These are phyloP conservation scores for Andrena camellia DNA, from an alignment of 2,888 invertebrate genomes.

Conservation along the genomic window DNA sequence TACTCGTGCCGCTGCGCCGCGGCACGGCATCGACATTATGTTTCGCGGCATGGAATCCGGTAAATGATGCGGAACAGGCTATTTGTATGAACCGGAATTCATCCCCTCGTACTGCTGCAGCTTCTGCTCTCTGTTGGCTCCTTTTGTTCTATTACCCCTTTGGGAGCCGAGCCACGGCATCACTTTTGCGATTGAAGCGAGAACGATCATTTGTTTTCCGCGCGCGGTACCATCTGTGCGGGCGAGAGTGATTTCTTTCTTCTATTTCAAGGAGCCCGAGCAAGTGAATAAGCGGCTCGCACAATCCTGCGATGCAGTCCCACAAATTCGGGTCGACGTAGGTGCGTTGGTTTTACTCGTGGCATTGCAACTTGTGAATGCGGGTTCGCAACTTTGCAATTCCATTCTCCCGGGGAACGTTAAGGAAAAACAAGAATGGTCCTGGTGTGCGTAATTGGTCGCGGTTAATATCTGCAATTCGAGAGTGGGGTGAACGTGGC, in stretches of 20 bases:
- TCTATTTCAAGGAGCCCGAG: not conserved
- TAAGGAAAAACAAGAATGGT: not conserved
- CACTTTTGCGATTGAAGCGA: constrained; percentile 27
- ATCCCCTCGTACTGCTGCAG: constrained; percentile 32
- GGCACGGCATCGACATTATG: constrained; percentile 54
- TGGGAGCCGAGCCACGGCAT: constrained; percentile 8
- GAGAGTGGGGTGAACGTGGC: not conserved
- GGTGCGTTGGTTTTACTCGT: too few relatives aligned
- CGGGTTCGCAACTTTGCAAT: not conserved
- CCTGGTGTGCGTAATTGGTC: constrained; percentile 19
- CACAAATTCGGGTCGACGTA: too few relatives aligned
- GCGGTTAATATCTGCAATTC: constrained; percentile 44
- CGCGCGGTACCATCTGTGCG: not conserved
- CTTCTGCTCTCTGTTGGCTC: constrained; percentile 15
- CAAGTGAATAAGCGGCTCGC: not conserved
- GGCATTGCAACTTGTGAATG: too few relatives aligned
- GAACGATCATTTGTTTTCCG: constrained; percentile 28
- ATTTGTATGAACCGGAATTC: constrained; percentile 54
- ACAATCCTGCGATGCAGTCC: not conserved
- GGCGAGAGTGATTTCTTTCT: not conserved
- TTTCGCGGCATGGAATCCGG: constrained; percentile 60
- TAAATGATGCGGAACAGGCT: constrained; percentile 62
- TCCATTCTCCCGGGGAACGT: not conserved
- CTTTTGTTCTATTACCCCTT: constrained; percentile 47
- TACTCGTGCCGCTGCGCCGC: constrained; percentile 31